A percentile compares a stretch with the other conserved stretches of the same genome.
phyloP scores from a whole-genome alignment of 2,797 vertebrate species.

The Chiroxiphia lanceolata region DNA sequence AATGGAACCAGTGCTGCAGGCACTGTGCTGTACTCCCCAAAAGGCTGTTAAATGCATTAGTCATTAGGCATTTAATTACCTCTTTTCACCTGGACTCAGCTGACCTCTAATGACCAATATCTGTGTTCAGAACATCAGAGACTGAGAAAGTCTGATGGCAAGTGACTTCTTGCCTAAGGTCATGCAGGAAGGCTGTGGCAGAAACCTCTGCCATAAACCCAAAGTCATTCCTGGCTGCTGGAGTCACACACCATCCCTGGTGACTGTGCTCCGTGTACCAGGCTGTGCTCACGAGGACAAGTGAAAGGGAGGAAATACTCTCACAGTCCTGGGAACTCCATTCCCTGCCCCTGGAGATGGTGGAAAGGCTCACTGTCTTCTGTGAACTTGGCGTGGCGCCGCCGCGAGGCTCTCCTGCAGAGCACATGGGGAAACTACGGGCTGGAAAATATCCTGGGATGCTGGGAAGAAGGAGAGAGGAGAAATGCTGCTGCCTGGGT shows the following conservation, averaged over 20 bases:
- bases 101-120: constrained; percentile 4
- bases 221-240: background rate
- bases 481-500: background rate
- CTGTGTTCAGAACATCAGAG: background rate
- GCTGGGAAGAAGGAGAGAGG: background rate
- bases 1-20: background rate
- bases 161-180: background rate
- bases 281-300: background rate
- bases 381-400: background rate
- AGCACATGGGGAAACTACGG: background rate
- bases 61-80: background rate
- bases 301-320: constrained; percentile 44
- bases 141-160: background rate
- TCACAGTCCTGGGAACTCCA: constrained; percentile 11
- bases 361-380: background rate
- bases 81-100: constrained; percentile 10
- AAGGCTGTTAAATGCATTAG: background rate
- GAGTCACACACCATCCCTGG: background rate
- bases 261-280: background rate
- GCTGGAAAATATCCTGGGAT: background rate
- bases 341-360: background rate
- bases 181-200: background rate
- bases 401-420: accelerated
- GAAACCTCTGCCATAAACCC: background rate
- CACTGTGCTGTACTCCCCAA: background rate